Conservation (phyloP, 2,797 vertebrate species). For the Macropus fuliginosus region DNA sequence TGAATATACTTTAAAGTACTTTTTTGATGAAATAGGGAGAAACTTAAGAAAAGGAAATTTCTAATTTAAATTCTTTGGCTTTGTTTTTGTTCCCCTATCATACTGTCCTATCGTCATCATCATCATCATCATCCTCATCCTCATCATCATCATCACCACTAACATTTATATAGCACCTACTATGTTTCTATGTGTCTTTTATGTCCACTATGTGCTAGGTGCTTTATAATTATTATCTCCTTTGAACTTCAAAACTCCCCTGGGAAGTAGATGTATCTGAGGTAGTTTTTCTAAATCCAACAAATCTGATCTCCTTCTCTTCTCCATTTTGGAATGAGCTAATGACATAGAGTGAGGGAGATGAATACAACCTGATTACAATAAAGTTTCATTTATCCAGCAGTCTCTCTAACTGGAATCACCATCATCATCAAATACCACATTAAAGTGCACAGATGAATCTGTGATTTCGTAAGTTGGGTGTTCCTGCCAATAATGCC, state of each 20-base stretch:
- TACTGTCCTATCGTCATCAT: not conserved
- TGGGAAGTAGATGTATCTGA: not conserved
- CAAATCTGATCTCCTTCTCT: not conserved
- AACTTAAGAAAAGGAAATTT: not conserved
- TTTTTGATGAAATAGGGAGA: not conserved
- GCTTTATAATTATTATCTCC: not conserved
- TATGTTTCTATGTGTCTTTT: too few species aligned
- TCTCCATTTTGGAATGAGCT: not conserved
- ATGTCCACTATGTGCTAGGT: not conserved
- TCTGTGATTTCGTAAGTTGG: not conserved
- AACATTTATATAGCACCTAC: not conserved
- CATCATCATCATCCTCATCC: too few species aligned
- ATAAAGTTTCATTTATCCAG: not conserved
- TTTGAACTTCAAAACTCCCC: not conserved
- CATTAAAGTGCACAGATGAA: not conserved
- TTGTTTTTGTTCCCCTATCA: not conserved
- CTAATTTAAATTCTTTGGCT: not conserved
- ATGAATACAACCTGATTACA: not conserved
- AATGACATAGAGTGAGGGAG: not conserved
- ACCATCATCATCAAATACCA: not conserved
- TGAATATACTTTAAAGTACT: not conserved
- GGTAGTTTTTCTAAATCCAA: not conserved
- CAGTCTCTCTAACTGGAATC: not conserved
- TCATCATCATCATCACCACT: too few species aligned
- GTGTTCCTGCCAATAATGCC: not conserved